Conservation (phyloP, 2,113 vertebrate genomes). For the Struthio camelus region DNA sequence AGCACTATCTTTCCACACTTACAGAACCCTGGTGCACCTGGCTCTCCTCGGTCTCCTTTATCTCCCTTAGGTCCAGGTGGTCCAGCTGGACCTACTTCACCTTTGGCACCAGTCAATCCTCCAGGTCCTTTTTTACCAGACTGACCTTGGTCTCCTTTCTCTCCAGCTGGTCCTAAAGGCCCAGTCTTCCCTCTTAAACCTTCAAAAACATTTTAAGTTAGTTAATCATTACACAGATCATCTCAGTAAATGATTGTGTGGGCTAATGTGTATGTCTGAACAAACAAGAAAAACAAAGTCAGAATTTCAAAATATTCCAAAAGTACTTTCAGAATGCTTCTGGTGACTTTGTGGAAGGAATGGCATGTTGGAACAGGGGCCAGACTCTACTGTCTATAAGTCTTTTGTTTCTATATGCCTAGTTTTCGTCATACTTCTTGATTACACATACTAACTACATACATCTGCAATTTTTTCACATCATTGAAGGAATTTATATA, state of each 20-base stretch:
- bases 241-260: constrained; percentile 2
- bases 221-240: constrained; percentile 14
- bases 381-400: background rate
- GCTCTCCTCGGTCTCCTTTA: constrained; percentile 84
- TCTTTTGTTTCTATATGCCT: background rate
- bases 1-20: constrained; percentile 90
- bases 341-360: background rate
- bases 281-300: background rate
- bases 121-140: constrained; percentile 89
- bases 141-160: constrained; percentile 89
- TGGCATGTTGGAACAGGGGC: background rate
- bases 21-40: constrained; percentile 85
- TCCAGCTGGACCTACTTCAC: constrained; percentile 81
- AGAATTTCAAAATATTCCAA: background rate
- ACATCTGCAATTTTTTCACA: background rate
- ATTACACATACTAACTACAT: background rate
- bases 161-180: constrained; percentile 85
- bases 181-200: constrained; percentile 91
- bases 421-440: background rate
- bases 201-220: constrained; percentile 76
- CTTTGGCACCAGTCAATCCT: constrained; percentile 81
- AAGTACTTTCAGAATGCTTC: background rate
- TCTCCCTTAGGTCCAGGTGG: constrained; percentile 84
- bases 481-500: background rate
- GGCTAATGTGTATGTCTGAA: constrained; percentile 24